phyloP scores from a whole-genome alignment of 2,113 vertebrate species.

The Lagopus leucura region DNA sequence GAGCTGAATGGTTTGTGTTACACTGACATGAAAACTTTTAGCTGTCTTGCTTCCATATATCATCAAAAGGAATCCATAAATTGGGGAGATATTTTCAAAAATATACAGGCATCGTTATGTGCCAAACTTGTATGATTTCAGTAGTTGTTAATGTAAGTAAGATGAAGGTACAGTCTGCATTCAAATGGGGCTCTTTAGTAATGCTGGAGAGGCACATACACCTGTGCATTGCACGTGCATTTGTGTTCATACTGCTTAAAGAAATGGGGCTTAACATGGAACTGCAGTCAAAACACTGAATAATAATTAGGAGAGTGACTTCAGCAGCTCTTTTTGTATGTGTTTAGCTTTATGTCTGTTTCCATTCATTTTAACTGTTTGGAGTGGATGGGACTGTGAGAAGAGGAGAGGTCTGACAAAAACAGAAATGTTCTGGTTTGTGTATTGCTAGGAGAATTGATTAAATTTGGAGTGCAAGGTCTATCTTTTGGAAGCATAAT shows the following conservation, averaged over 20 bases:
- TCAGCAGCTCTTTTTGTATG: background rate
- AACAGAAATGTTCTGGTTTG: background rate
- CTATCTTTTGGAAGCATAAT: background rate
- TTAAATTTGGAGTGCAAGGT: background rate
- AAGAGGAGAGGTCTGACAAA: background rate
- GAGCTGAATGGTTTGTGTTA: background rate
- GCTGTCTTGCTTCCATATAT: background rate
- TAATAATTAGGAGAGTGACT: background rate
- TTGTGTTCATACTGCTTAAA: background rate
- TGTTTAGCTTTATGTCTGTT: background rate
- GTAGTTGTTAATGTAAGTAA: background rate
- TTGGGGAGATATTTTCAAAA: background rate
- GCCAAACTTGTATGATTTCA: background rate
- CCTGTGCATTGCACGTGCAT: background rate
- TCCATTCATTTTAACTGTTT: background rate
- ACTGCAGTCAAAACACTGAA: slow-evolving; percentile 1
- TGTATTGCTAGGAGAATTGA: background rate
- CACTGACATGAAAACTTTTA: background rate
- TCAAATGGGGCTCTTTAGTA: background rate
- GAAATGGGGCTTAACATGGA: background rate
- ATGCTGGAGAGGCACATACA: background rate
- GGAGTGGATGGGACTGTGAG: background rate
- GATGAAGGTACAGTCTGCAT: background rate
- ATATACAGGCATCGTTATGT: background rate
- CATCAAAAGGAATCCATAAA: background rate